A percentile compares a stretch with the other conserved stretches of the same genome.
phyloP scores from a whole-genome alignment of 2,113 vertebrate species.

The Percopsis transmontana region DNA sequence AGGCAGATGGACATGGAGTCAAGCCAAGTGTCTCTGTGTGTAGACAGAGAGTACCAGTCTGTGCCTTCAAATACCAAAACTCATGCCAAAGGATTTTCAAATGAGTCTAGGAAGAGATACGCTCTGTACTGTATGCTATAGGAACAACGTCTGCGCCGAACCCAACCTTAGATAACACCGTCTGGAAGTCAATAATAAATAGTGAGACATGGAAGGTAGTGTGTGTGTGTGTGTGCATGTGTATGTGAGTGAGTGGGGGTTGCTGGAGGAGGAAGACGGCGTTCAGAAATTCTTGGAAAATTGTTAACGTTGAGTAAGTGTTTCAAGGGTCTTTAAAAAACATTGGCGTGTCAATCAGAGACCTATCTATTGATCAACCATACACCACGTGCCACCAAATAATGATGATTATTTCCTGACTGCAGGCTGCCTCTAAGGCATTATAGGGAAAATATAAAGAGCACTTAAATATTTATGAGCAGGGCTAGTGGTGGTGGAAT shows the following conservation, averaged over 20 bases:
- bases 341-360: slow-evolving; percentile 58
- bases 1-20: slow-evolving; percentile 33
- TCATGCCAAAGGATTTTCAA: slow-evolving; percentile 60
- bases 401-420: slow-evolving; percentile 71
- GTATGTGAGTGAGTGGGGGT: background rate
- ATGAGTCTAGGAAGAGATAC: slow-evolving; percentile 60
- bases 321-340: slow-evolving; percentile 53
- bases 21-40: slow-evolving; percentile 57
- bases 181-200: slow-evolving; percentile 48
- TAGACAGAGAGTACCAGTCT: slow-evolving; percentile 48
- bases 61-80: background rate
- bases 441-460: slow-evolving; percentile 53
- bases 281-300: slow-evolving; percentile 42
- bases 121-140: slow-evolving; percentile 57
- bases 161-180: slow-evolving; percentile 40
- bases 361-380: slow-evolving; percentile 53
- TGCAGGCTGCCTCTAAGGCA: slow-evolving; percentile 59
- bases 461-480: slow-evolving; percentile 45
- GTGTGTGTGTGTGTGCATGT: background rate
- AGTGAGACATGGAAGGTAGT: slow-evolving; percentile 14
- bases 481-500: slow-evolving; percentile 18
- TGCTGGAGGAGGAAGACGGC: background rate
- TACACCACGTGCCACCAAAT: slow-evolving; percentile 23
- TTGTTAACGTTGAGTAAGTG: slow-evolving; percentile 32
- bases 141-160: slow-evolving; percentile 37